phyloP scores from a whole-genome alignment of 2,113 vertebrate species.

The Chaetorhynchus papuensis region DNA sequence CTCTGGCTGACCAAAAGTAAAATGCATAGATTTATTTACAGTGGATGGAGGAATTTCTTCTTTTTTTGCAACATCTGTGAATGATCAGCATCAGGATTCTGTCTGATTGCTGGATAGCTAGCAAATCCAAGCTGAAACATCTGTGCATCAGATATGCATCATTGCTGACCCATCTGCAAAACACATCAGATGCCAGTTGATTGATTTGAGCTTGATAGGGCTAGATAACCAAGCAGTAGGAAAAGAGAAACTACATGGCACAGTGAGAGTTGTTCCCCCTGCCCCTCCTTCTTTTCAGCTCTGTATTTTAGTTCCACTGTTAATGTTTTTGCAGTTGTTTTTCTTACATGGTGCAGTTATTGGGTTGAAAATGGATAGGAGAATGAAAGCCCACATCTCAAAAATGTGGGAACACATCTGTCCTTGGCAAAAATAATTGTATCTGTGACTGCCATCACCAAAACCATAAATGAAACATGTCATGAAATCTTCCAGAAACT shows the following conservation, averaged over 20 bases:
- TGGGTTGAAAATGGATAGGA: background rate
- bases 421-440: background rate
- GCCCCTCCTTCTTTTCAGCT: background rate
- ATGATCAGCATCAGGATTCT: slow-evolving; percentile 7
- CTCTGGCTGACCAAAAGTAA: background rate
- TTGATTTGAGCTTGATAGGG: background rate
- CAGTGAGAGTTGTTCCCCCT: background rate
- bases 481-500: background rate
- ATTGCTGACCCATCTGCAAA: background rate
- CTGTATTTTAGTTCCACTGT: background rate
- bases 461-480: background rate
- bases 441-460: background rate
- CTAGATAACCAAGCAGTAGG: background rate
- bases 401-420: background rate
- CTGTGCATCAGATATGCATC: slow-evolving; percentile 9
- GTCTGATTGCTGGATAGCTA: slow-evolving; percentile 15
- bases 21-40: background rate
- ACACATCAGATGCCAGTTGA: background rate
- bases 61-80: background rate
- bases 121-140: slow-evolving; percentile 44
- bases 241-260: background rate
- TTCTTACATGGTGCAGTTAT: background rate
- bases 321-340: background rate
- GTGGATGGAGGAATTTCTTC: background rate
- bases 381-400: background rate